Evolutionary conservation across 2,888 invertebrate genomes (phyloP), one percentile per base, ranked within the genome.

Genomic region (Hypolimnas misippus): DNA sequence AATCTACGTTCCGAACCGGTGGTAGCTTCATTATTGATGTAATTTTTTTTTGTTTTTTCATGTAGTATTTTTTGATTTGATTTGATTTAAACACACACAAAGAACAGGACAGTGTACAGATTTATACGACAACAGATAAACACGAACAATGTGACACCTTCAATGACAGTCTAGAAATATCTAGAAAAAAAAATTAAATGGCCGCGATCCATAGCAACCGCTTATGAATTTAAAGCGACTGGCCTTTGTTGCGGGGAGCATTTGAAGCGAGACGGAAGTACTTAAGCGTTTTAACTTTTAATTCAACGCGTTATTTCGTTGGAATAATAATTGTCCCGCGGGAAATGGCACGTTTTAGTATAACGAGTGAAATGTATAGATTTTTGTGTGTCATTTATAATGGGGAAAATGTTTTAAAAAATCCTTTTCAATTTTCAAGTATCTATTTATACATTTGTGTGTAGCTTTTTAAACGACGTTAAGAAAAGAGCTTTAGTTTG

Each of bases 201-300:
- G 42, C 42, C 42, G 17, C 42, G 16, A 42, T 42, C 17, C 42
- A 42, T 17, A 16, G 42, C 17, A 53, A 59, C 59, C 59, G 59
- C 59, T 33, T 53, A 53, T 59, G 59, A 59, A 59, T 59, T 53
- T 59, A 53, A 59, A 59, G 25, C 53, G 59, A 44, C 31, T 21
- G 52, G 52, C 44, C 53, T 59, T 59, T 59, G 59, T 59, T 52
- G 21, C 44, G n/a, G 31, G 52, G 44, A 53, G 31, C 52, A 44
- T 53, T 59, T 35, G 42, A 42, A 58, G 42, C 59, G 53, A 59
- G 53, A 33, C 59, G 59, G 59, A 59, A 59, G 44, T 53, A 53
- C 59, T 59, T 59, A 59, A 53, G 59, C 53, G 42, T 53, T 59
- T 59, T 38, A 52, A 59, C 59, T 59, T 59, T 59, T 59, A 59